Conservation (phyloP, 53 echinoderm and acorn worm genomes). For the Mesocentrotus franciscanus region DNA sequence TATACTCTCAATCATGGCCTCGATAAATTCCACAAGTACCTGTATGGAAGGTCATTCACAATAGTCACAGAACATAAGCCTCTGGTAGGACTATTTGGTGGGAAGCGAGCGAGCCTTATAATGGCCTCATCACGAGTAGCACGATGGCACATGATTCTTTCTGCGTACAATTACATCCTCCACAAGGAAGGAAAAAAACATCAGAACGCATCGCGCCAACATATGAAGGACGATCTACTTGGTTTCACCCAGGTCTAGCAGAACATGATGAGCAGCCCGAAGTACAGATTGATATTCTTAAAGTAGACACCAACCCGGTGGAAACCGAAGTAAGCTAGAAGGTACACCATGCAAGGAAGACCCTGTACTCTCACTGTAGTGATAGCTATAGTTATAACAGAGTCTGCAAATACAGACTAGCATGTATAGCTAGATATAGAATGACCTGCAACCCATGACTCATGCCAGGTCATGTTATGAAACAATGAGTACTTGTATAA, state of each 20-base stretch:
- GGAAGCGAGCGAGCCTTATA: conserved; percentile 64
- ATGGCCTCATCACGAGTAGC: conserved; percentile 70
- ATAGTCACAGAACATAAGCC: conserved; percentile 70
- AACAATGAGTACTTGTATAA: too few relatives aligned
- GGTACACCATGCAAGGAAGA: conserved; percentile 68
- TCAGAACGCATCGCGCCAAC: conserved; percentile 72
- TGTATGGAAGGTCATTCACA: conserved; percentile 64
- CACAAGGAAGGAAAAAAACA: too few relatives aligned
- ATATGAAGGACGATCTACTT: conserved; percentile 16
- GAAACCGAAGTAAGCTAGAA: too few relatives aligned
- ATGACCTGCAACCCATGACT: too few relatives aligned
- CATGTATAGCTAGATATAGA: too few relatives aligned
- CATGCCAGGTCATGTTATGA: too few relatives aligned
- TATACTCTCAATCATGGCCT: conserved; percentile 68
- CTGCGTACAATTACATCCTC: too few relatives aligned
- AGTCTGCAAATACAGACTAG: too few relatives aligned
- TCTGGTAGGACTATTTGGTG: conserved; percentile 43
- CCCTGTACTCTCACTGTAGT: conserved; percentile 41
- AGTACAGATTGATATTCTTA: not conserved
- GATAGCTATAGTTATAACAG: too few relatives aligned
- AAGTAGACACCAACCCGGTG: conserved; percentile 65
- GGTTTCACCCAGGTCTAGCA: conserved; percentile 33
- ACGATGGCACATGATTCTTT: conserved; percentile 63
- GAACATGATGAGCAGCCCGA: conserved; percentile 9
- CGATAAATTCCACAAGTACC: conserved; percentile 73